phyloP scores from a whole-genome alignment of 1,140 invertebrate genomes.

The Neodiprion fabricii region DNA sequence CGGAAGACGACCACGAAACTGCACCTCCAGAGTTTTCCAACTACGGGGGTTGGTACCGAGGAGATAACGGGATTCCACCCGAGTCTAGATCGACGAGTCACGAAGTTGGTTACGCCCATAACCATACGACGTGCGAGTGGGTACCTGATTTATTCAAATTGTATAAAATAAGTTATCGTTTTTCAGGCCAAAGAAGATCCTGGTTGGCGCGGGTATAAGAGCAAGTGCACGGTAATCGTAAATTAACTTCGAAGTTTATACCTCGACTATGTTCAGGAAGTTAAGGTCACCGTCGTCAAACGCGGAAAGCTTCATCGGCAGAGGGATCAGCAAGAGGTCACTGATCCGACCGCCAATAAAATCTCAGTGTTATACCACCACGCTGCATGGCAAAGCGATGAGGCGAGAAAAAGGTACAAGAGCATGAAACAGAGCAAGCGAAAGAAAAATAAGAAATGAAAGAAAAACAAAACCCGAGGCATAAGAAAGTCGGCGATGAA shows the following conservation, averaged over 20 bases:
- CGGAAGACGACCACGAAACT: too few relatives aligned
- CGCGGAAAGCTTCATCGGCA: background rate
- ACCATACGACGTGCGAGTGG: background rate
- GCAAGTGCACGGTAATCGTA: background rate
- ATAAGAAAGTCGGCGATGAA: background rate
- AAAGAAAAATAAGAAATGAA: background rate
- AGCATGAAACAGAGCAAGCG: background rate
- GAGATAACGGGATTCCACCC: too few relatives aligned
- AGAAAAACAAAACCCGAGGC: background rate
- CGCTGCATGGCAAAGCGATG: too few relatives aligned
- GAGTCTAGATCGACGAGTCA: background rate
- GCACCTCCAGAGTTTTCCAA: too few relatives aligned
- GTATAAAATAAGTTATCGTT: background rate
- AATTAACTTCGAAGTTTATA: conserved; percentile 6
- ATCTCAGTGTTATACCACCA: background rate
- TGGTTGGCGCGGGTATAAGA: conserved; percentile 1
- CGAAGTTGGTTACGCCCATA: background rate
- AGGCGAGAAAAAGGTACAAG: background rate
- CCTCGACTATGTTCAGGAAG: background rate
- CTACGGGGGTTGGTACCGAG: too few relatives aligned
- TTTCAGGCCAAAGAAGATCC: background rate
- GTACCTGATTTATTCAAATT: background rate
- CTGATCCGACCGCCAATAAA: background rate
- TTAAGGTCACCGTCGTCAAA: background rate
- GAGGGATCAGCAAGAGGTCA: background rate